A percentile compares a stretch with the other conserved stretches of the same genome.
phyloP scores from a whole-genome alignment of 2,888 invertebrate species.

The Epistrophe eligans region DNA sequence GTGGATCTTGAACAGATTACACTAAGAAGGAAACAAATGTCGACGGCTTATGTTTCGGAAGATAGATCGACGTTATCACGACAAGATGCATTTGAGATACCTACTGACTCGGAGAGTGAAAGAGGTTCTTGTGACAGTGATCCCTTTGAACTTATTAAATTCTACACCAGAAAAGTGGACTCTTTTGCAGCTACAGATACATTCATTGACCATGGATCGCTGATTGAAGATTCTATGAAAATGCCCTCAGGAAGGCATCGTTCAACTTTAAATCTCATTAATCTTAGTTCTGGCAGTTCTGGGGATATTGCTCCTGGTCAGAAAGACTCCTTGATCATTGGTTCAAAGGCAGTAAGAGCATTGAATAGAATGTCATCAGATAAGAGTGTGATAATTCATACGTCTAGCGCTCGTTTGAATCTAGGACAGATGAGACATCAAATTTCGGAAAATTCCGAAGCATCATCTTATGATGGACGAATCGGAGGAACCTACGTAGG shows the following conservation, averaged over 20 bases:
- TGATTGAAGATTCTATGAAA: slow-evolving; percentile 58
- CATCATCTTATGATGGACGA: slow-evolving; percentile 85
- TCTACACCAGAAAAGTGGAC: slow-evolving; percentile 85
- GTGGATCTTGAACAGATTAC: slow-evolving; percentile 85
- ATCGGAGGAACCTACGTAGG: slow-evolving; percentile 86
- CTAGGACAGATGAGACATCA: slow-evolving; percentile 83
- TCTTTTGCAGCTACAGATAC: slow-evolving; percentile 83
- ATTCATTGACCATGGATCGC: slow-evolving; percentile 84
- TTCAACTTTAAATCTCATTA: slow-evolving; percentile 81
- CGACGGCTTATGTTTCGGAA: slow-evolving; percentile 56
- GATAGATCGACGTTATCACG: slow-evolving; percentile 83
- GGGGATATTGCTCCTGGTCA: slow-evolving; percentile 75
- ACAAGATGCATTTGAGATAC: slow-evolving; percentile 86
- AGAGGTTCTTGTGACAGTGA: slow-evolving; percentile 85
- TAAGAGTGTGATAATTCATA: slow-evolving; percentile 83
- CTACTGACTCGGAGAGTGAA: slow-evolving; percentile 84
- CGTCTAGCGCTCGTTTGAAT: slow-evolving; percentile 84
- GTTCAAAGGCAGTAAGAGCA: slow-evolving; percentile 81
- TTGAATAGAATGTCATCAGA: slow-evolving; percentile 80
- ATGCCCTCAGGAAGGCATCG: slow-evolving; percentile 77
- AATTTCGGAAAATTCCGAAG: slow-evolving; percentile 87
- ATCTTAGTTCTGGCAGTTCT: slow-evolving; percentile 79
- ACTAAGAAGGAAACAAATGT: slow-evolving; percentile 82
- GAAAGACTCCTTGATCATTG: slow-evolving; percentile 82
- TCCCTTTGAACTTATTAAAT: slow-evolving; percentile 88